Base-by-base conservation (phyloP, 2,797 vertebrate species). In the Sebastes iracundus region DNA sequence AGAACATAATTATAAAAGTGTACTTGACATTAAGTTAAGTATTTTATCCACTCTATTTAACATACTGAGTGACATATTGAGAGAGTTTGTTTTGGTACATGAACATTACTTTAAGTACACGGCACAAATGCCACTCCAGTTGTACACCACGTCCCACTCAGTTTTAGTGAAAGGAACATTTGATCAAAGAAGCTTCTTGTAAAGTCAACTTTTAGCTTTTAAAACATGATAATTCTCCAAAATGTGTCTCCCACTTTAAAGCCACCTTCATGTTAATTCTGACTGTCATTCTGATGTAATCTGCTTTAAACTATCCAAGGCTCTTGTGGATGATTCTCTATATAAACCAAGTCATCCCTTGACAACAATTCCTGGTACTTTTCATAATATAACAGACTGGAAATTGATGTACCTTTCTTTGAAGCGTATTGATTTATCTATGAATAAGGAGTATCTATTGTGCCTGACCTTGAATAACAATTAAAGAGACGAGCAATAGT, bases 281-380 rank as follows among this genome's bases (percentile, higher is more conserved):
- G 38, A 66, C 0, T 25, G 62, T 65, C 5, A 13, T 32, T 62
- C 0, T 5, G n/a, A 38, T 63, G 2, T 59, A 30, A 59, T 59
- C 0, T 20, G 58, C 58, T 59, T 16, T 18, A 28, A 59, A 28
- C 58, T 59, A 18, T 59, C 27, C 4, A 23, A 59, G 56, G 25
- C 25, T 59, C 56, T 28, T 28, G 14, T 18, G 25, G 25, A 59
- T 59, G 25, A 59, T 59, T 55, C 22, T 14, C 23, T 25, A 25
- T 7, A 56, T 27, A 59, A 59, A 59, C 25, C 56, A 59, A 8
- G 14, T 55, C 58, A 0, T 38, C 35, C 35, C 35, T 13, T 1
- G 35, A 38, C 35, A 5, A 0, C 0, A 38, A 38, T 38, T 38
- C 35, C 35, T 38, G 12, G 35, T 0, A 38, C 35, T 38, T 38